Conservation (phyloP, 2,113 vertebrate species). For the Phainopepla nitens region DNA sequence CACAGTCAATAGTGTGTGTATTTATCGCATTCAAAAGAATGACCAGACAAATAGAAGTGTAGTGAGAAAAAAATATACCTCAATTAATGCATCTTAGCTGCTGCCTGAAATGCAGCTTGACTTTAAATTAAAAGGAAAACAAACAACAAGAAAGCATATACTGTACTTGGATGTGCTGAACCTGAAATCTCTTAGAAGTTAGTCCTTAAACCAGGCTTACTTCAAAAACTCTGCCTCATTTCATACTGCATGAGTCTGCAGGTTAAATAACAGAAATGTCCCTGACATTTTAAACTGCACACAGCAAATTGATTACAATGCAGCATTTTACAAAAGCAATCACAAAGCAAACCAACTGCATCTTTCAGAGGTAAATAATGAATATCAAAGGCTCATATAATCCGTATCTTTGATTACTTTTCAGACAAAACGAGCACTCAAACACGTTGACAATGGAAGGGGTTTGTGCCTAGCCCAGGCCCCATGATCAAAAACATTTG, state of each 20-base stretch:
- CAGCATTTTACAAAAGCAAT: constrained; percentile 15
- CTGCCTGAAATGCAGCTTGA: not conserved
- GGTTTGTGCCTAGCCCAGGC: not conserved
- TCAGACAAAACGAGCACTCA: not conserved
- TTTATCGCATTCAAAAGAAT: not conserved
- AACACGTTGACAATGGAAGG: not conserved
- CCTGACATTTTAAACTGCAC: constrained; percentile 10
- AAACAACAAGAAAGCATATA: not conserved
- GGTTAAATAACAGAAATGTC: constrained; percentile 5
- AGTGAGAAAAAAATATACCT: not conserved
- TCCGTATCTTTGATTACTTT: not conserved
- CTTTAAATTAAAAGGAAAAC: not conserved
- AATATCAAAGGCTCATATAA: not conserved
- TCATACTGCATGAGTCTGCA: not conserved
- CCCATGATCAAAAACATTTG: not conserved
- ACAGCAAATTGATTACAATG: constrained; percentile 28
- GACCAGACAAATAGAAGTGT: not conserved
- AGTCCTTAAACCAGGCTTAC: constrained; percentile 8
- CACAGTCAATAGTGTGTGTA: not conserved
- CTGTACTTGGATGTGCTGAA: constrained; percentile 11
- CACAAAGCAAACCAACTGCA: not conserved
- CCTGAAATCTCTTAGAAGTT: constrained; percentile 14
- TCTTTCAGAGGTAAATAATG: constrained; percentile 19
- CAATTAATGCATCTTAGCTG: not conserved
- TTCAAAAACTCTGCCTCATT: not conserved